Evolutionary conservation across 1,140 invertebrate genomes (phyloP).

Genomic region (Cryptotermes secundus): DNA sequence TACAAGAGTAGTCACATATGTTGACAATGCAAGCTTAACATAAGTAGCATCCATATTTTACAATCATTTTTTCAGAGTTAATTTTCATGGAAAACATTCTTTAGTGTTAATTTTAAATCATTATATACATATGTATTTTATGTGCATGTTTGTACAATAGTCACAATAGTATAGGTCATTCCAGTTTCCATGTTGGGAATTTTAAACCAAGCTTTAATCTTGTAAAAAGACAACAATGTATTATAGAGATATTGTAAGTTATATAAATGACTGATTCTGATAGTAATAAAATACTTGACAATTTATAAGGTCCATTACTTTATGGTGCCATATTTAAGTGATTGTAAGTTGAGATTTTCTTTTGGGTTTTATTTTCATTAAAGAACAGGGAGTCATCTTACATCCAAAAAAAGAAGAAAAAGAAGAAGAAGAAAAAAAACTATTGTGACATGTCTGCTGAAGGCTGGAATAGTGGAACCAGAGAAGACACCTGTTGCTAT

Average conservation of each 20-base stretch:
- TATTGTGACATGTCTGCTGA: too few relatives aligned
- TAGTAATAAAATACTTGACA: not conserved
- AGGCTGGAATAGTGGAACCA: too few relatives aligned
- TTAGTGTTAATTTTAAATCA: not conserved
- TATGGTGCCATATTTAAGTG: too few relatives aligned
- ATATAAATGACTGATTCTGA: slow-evolving; percentile 8
- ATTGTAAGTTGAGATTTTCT: too few relatives aligned
- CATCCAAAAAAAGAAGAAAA: too few relatives aligned
- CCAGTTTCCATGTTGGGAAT: not conserved
- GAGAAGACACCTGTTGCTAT: too few relatives aligned
- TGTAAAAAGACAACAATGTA: not conserved
- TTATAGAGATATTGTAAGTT: not conserved
- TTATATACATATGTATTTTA: not conserved
- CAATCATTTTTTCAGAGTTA: not conserved
- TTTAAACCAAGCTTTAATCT: slow-evolving; percentile 16
- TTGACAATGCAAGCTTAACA: not conserved
- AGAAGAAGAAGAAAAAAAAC: too few relatives aligned
- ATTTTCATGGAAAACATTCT: not conserved
- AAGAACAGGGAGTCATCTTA: too few relatives aligned
- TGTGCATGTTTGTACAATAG: not conserved
- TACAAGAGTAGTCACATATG: not conserved
- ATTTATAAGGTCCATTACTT: not conserved
- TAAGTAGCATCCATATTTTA: not conserved
- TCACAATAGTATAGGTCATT: not conserved
- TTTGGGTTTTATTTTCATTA: too few relatives aligned